Percentiles rank a stretch among this genome's conserved stretches.
Evolutionary conservation across 2,113 vertebrate species (phyloP).

Genomic region (Hypomesus transpacificus): DNA sequence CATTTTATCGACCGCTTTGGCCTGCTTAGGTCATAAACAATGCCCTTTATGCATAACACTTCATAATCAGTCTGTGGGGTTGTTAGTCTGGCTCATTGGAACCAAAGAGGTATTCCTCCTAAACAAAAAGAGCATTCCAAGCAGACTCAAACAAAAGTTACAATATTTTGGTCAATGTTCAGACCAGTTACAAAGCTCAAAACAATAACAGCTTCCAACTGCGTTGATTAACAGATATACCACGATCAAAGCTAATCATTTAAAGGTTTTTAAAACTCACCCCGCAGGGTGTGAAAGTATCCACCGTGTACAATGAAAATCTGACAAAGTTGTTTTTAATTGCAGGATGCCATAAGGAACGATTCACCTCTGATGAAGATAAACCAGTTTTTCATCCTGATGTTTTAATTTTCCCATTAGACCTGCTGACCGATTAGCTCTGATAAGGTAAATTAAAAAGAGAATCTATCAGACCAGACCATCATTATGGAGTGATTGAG

Average conservation of each 20-base stretch:
- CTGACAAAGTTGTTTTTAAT: neutral
- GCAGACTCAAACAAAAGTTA: too few species aligned
- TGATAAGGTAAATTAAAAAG: conserved; percentile 10
- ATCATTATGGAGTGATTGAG: neutral
- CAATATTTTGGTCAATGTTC: too few species aligned
- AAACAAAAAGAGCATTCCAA: too few species aligned
- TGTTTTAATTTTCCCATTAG: conserved; percentile 14
- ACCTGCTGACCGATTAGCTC: neutral
- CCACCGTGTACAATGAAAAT: neutral
- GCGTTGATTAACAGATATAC: neutral
- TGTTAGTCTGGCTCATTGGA: neutral
- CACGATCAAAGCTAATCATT: neutral
- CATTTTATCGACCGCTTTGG: too few species aligned
- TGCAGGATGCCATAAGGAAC: neutral
- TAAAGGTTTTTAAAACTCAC: neutral
- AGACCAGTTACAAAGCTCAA: too few species aligned
- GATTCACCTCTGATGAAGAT: neutral
- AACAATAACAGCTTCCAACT: neutral
- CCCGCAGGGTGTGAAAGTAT: neutral
- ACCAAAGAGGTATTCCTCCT: neutral
- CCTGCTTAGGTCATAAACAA: too few species aligned
- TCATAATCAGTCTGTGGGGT: neutral
- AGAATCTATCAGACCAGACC: conserved; percentile 8
- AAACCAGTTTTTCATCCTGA: neutral
- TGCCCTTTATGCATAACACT: neutral